These are phyloP conservation scores for Pseudomyrmex cubaensis DNA, from an alignment of 1,140 invertebrate genomes.

Conservation along the genomic window DNA sequence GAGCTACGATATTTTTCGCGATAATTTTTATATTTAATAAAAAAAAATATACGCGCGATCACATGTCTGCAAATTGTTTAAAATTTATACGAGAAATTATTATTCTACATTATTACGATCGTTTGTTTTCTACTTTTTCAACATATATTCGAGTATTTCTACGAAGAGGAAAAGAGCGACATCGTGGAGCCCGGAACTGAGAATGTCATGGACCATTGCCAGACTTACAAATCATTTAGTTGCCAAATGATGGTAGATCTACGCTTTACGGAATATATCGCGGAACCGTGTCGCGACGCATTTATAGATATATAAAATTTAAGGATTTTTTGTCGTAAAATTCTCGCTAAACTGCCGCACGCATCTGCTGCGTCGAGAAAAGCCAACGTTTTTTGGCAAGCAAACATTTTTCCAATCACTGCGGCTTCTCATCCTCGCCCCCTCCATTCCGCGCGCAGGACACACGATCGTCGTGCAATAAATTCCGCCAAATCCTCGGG, in stretches of 20 bases:
- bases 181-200: slow-evolving; percentile 7
- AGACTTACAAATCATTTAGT: slow-evolving; percentile 37
- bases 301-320: not conserved
- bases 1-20: not conserved
- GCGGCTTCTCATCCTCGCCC: not conserved
- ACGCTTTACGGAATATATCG: not conserved
- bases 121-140: not conserved
- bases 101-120: not conserved
- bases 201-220: slow-evolving; percentile 47
- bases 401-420: slow-evolving; percentile 28
- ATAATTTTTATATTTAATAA: not conserved
- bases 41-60: no score
- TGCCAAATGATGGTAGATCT: slow-evolving; percentile 28
- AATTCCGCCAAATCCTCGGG: slow-evolving; percentile 43
- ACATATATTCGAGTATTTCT: not conserved
- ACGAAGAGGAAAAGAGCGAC: not conserved
- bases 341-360: not conserved
- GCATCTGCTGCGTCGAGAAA: not conserved
- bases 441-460: no score
- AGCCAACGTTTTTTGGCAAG: not conserved
- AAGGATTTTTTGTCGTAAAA: no score
- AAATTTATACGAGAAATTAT: no score
- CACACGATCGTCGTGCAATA: slow-evolving; percentile 23
- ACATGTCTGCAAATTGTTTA: no score
- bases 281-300: not conserved